Evolutionary conservation across 2,113 vertebrate species (phyloP), one percentile per base, ranked within the genome.

Genomic region (Melozone crissalis): DNA sequence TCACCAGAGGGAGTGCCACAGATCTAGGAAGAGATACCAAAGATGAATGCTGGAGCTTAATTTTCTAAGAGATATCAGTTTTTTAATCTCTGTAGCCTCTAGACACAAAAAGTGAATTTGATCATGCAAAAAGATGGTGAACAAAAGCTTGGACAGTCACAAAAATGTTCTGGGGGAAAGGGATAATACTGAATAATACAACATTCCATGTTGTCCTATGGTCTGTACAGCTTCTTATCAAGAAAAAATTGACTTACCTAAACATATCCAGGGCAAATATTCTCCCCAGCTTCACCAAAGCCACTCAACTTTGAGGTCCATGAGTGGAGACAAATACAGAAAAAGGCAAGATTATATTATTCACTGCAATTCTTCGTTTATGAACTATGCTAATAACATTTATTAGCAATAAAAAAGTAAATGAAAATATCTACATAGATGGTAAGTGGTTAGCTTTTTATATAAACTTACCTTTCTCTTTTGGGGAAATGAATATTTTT

Each of bases 11-110:
- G 66, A 97, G 89, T 89, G 90, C 67, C 81, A 95, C 69, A 87
- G 94, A 96, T 96, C 49, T 62, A 85, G 44, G 82, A 93, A 67
- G 31, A 84, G 88, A 96, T 96, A 96, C 17, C 39, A 28, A 91
- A 95, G 81, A 87, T 43, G 71, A 94, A 96, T 94, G 86, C 37
- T 87, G 61, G 75, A 90, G 23, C 54, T 89, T 91, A 95, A 93
- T 97, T 95, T 95, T 95, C 83, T 80, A 91, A 47, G 27, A 80
- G 35, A 47, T 73, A 95, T 63, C 89, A 93, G 52, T 63, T 94
- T 95, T 96, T 84, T 67, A 63, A 84, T 87, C 84, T 94, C 57
- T 71, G 30, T 72, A 85, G 66, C 69, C 87, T 87, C 89, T 77
- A 75, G 89, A 93, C 66, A 93, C 16, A 89, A 76, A 68, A 89